These are phyloP conservation scores for Bathynomus jamesi DNA, from an alignment of 1,140 invertebrate species.

Conservation along the genomic window DNA sequence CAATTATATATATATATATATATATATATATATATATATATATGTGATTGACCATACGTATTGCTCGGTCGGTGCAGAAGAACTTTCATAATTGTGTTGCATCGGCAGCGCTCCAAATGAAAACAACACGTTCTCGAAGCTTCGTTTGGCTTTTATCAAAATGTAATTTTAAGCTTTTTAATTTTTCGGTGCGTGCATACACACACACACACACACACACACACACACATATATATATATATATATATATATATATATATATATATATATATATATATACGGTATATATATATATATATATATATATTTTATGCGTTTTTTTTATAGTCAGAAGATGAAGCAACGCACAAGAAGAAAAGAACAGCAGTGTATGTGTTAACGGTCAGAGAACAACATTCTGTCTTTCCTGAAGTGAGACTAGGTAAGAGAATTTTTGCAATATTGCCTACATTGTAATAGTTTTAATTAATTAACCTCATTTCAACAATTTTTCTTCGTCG, in stretches of 20 bases:
- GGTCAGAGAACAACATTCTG: slow-evolving; percentile 60
- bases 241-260: neutral
- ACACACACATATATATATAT: neutral
- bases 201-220: too few relatives aligned
- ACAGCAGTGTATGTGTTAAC: slow-evolving; percentile 87
- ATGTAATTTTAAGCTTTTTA: too few relatives aligned
- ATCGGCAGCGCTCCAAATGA: too few relatives aligned
- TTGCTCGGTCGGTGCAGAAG: too few relatives aligned
- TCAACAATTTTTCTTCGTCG: too few relatives aligned
- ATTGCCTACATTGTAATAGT: too few relatives aligned
- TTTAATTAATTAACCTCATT: too few relatives aligned
- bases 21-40: neutral
- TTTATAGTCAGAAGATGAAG: neutral
- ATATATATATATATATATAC: slow-evolving; percentile 3
- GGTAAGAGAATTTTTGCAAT: slow-evolving; percentile 12
- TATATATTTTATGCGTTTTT: neutral
- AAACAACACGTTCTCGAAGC: too few relatives aligned
- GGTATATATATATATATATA: neutral
- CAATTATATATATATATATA: slow-evolving; percentile 3
- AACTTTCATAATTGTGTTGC: too few relatives aligned
- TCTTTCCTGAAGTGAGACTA: slow-evolving; percentile 70
- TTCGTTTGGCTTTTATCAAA: too few relatives aligned
- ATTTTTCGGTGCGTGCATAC: too few relatives aligned
- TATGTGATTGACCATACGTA: too few relatives aligned
- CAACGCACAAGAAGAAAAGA: slow-evolving; percentile 75